Percentiles rank a stretch among this genome's conserved stretches.
Conservation (phyloP, 2,888 invertebrate species). For the Chloroclysta siterata region DNA sequence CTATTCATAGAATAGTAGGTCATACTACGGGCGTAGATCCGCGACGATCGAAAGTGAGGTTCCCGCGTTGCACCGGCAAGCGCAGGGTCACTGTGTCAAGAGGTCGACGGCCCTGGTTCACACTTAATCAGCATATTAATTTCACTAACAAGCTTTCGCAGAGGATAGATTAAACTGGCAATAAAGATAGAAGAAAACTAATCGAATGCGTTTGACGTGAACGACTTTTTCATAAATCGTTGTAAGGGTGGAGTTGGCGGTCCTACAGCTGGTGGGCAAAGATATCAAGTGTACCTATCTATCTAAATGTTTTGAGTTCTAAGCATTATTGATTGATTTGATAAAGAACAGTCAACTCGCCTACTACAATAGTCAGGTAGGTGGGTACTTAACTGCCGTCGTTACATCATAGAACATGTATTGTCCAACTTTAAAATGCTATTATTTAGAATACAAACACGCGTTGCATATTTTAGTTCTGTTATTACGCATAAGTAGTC, state of each 20-base stretch:
- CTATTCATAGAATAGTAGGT: constrained; percentile 49
- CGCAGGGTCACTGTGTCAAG: constrained; percentile 72
- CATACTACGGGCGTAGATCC: constrained; percentile 58
- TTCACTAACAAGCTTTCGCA: constrained; percentile 40
- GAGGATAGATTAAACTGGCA: constrained; percentile 29
- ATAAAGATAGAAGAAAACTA: not conserved
- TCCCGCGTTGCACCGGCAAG: constrained; percentile 63
- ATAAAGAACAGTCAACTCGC: not conserved
- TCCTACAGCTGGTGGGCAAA: too few species aligned
- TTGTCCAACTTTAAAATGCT: constrained; percentile 30
- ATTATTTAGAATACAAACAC: constrained; percentile 38
- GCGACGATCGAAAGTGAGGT: constrained; percentile 74
- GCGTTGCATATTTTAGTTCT: constrained; percentile 36
- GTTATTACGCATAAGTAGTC: constrained; percentile 37
- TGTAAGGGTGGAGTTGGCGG: too few species aligned
- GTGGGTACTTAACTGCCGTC: not conserved
- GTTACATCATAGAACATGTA: constrained; percentile 29
- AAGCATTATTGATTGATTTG: too few species aligned
- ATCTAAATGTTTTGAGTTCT: too few species aligned
- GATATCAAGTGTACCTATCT: too few species aligned
- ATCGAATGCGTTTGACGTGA: not conserved
- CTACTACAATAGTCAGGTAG: not conserved
- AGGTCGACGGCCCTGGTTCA: constrained; percentile 55
- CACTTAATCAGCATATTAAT: constrained; percentile 49
- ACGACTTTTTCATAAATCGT: not conserved